phyloP scores from a whole-genome alignment of 2,888 invertebrate genomes.

The Melinaea menophilus region DNA sequence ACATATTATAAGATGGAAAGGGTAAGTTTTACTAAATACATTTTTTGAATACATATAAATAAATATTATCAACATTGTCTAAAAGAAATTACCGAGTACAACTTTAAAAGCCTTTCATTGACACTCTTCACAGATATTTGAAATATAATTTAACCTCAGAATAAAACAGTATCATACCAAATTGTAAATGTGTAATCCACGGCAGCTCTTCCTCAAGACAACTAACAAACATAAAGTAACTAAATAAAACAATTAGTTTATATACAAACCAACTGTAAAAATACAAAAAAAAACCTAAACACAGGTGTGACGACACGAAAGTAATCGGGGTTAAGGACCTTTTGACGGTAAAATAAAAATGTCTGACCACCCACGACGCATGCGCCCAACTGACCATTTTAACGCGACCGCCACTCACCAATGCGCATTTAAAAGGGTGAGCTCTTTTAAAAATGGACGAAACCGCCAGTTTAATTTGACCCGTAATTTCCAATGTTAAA shows the following conservation, averaged over 20 bases:
- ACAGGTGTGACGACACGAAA: conserved; percentile 52
- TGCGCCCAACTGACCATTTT: conserved; percentile 20
- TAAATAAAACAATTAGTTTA: conserved; percentile 14
- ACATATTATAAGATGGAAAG: no score
- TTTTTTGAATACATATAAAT: no score
- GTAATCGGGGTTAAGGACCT: conserved; percentile 66
- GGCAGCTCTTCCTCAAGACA: no score
- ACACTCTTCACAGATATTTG: no score
- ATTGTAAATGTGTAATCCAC: no score
- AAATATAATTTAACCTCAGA: no score
- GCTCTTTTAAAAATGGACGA: conserved; percentile 17
- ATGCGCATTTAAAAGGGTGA: neutral
- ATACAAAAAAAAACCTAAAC: conserved; percentile 42
- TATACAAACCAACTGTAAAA: conserved; percentile 45
- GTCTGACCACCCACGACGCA: conserved; percentile 69
- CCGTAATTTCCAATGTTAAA: conserved; percentile 10
- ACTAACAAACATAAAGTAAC: conserved; percentile 25
- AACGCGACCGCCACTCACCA: conserved; percentile 5
- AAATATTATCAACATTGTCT: no score
- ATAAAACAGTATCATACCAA: no score
- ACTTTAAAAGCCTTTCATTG: no score
- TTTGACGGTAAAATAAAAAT: conserved; percentile 66
- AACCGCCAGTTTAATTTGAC: conserved; percentile 9
- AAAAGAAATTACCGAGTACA: no score
- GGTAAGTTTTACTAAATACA: no score